phyloP scores from a whole-genome alignment of 2,113 vertebrate species.

The Bufo gargarizans region DNA sequence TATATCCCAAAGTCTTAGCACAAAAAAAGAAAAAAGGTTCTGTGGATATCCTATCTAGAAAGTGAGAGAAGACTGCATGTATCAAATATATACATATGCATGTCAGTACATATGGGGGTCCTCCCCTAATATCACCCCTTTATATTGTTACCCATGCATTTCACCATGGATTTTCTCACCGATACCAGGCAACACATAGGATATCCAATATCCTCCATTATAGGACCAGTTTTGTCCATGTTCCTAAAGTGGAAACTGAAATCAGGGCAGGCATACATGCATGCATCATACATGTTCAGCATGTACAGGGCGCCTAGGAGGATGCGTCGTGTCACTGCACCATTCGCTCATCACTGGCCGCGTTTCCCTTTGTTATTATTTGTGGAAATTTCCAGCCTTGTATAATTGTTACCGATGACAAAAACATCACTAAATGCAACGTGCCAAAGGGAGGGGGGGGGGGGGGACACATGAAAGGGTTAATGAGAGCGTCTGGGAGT shows the following conservation, averaged over 20 bases:
- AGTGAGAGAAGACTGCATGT: too few relatives aligned
- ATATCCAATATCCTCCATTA: background rate
- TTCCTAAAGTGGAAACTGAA: background rate
- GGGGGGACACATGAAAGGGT: slow-evolving; percentile 29
- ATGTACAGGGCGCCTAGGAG: background rate
- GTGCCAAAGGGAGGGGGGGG: background rate
- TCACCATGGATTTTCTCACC: background rate
- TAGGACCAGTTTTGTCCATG: background rate
- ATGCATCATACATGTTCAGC: background rate
- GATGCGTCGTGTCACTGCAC: background rate
- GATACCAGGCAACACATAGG: background rate
- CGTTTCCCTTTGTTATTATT: slow-evolving; percentile 30
- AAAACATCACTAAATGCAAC: slow-evolving; percentile 14
- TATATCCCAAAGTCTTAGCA: too few relatives aligned
- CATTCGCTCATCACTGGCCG: slow-evolving; percentile 9
- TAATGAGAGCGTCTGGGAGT: slow-evolving; percentile 48
- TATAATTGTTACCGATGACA: slow-evolving; percentile 20
- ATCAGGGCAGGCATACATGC: background rate
- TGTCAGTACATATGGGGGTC: too few relatives aligned
- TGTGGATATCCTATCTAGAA: too few relatives aligned
- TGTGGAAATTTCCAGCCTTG: slow-evolving; percentile 35
- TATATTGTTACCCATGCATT: background rate
- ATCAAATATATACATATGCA: too few relatives aligned
- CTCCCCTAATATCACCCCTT: too few relatives aligned
- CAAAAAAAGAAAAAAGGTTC: too few relatives aligned